phyloP scores from a whole-genome alignment of 1,140 invertebrate genomes.

The Leptoteleia sp. region DNA sequence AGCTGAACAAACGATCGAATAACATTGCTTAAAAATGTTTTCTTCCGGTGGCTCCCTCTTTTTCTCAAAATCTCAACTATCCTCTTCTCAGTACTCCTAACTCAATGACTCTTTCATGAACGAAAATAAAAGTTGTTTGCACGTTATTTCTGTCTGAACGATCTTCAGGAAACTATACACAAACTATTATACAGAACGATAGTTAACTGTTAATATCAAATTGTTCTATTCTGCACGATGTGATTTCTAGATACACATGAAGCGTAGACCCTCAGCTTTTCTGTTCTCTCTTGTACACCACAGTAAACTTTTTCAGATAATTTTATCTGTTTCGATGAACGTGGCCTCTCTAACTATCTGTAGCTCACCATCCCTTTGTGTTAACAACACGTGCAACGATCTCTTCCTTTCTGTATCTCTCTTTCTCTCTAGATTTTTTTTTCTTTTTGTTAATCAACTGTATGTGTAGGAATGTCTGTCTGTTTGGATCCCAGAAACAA shows the following conservation, averaged over 20 bases:
- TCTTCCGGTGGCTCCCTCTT: constrained; percentile 9
- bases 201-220: constrained; percentile 44
- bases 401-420: constrained; percentile 8
- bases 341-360: constrained; percentile 57
- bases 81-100: constrained; percentile 12
- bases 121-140: constrained; percentile 22
- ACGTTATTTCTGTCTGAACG: constrained; percentile 50
- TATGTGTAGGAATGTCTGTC: constrained; percentile 52
- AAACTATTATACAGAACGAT: constrained; percentile 32
- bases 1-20: constrained; percentile 13
- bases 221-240: constrained; percentile 53
- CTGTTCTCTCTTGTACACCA: constrained; percentile 31
- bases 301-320: constrained; percentile 28
- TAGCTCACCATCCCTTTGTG: constrained; percentile 42
- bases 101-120: constrained; percentile 24
- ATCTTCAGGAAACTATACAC: constrained; percentile 28
- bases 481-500: constrained; percentile 30
- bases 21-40: constrained; percentile 15
- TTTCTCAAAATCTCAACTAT: constrained; percentile 11
- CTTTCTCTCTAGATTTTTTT: background rate
- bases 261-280: constrained; percentile 44
- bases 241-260: constrained; percentile 33
- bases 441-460: constrained; percentile 19
- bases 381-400: constrained; percentile 44
- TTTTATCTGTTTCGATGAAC: constrained; percentile 52